Evolutionary conservation across 2,888 invertebrate genomes (phyloP).

Genomic region (Andrena bucephala): DNA sequence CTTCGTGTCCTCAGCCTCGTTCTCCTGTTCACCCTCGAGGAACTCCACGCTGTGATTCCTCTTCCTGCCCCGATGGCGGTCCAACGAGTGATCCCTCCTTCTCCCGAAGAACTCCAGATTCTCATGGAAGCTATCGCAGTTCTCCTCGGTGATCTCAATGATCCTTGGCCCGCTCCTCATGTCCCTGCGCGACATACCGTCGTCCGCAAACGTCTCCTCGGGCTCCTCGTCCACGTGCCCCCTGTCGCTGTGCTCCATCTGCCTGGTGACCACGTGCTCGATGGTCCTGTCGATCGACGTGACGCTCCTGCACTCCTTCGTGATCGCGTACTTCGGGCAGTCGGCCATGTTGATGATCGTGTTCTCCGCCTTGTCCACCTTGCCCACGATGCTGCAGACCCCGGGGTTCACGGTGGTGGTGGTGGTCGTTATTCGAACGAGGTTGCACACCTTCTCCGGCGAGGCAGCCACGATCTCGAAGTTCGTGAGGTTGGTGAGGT

Average conservation of each 20-base stretch:
- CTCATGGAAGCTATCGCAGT: slow-evolving; percentile 83
- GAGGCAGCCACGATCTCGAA: slow-evolving; percentile 79
- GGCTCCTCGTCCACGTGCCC: slow-evolving; percentile 44
- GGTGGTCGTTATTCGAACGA: slow-evolving; percentile 82
- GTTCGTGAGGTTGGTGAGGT: slow-evolving; percentile 73
- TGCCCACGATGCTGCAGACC: slow-evolving; percentile 85
- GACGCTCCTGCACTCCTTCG: slow-evolving; percentile 74
- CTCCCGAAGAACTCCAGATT: slow-evolving; percentile 81
- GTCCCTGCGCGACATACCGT: slow-evolving; percentile 60
- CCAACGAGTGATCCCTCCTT: slow-evolving; percentile 71
- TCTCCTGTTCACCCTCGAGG: slow-evolving; percentile 14
- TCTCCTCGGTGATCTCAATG: slow-evolving; percentile 82
- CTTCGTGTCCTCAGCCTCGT: slow-evolving; percentile 16
- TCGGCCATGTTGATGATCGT: slow-evolving; percentile 78
- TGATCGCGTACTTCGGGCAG: slow-evolving; percentile 77
- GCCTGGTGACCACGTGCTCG: slow-evolving; percentile 78
- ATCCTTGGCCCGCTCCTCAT: slow-evolving; percentile 74
- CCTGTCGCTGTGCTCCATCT: slow-evolving; percentile 63
- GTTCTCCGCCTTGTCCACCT: slow-evolving; percentile 80
- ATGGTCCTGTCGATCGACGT: slow-evolving; percentile 80
- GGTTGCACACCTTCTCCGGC: slow-evolving; percentile 77
- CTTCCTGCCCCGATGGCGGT: slow-evolving; percentile 55
- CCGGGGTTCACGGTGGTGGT: slow-evolving; percentile 85
- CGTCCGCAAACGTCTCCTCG: slow-evolving; percentile 67
- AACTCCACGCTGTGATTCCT: slow-evolving; percentile 37